A percentile compares a stretch with the other conserved stretches of the same genome.
phyloP scores from a whole-genome alignment of 53 echinoderm and acorn worm genomes.

The Holothuria leucospilota region DNA sequence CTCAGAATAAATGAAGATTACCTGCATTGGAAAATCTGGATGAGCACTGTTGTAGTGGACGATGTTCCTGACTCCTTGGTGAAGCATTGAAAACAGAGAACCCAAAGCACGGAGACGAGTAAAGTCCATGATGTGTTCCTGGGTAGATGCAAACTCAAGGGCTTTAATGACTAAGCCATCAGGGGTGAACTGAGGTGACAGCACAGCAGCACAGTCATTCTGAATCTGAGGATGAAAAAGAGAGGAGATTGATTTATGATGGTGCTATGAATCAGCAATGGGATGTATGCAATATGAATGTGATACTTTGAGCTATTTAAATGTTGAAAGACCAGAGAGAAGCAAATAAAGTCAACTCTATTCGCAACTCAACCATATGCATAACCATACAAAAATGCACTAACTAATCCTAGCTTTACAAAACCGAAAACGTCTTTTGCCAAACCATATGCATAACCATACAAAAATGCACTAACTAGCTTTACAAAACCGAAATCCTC shows the following conservation, averaged over 20 bases:
- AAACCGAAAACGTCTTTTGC: no score
- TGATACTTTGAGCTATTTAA: no score
- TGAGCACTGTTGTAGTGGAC: conserved; percentile 92
- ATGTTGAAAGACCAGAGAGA: no score
- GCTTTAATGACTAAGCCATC: conserved; percentile 86
- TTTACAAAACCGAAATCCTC: no score
- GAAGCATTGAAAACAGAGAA: conserved; percentile 94
- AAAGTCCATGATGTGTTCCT: conserved; percentile 99
- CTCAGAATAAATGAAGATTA: conserved; percentile 15
- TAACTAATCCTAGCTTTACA: no score
- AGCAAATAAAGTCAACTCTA: no score
- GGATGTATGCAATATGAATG: no score
- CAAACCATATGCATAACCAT: no score
- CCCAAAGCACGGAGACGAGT: conserved; percentile 91
- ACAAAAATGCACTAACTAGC: no score
- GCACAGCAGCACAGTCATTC: conserved; percentile 80
- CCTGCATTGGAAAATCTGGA: conserved; percentile 98
- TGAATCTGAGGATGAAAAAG: conserved; percentile 70
- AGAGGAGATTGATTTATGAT: neutral
- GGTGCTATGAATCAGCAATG: no score
- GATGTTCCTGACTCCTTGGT: conserved; percentile 88
- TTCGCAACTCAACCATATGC: no score
- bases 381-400: no score
- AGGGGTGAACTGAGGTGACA: conserved; percentile 83
- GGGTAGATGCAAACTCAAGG: conserved; percentile 85